Evolutionary conservation across 2,797 vertebrate genomes (phyloP).

Genomic region (Alfaro cultratus): DNA sequence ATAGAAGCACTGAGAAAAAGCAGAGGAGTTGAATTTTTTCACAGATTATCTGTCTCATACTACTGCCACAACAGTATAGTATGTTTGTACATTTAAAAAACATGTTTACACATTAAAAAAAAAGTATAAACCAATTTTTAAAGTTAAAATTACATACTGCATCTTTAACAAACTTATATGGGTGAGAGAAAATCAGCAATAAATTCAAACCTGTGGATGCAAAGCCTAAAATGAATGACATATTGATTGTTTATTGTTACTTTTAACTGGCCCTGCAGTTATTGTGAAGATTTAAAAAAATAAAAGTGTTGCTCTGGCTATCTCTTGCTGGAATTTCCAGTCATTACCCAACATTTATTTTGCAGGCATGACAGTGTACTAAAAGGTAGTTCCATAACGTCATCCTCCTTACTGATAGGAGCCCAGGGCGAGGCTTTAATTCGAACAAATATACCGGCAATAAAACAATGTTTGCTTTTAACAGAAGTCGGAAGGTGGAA

Average conservation of each 20-base stretch:
- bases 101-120: too few species aligned
- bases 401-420: constrained; percentile 18
- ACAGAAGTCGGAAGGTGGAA: constrained; percentile 6
- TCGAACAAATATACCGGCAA: constrained; percentile 19
- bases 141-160: too few species aligned
- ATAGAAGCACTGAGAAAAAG: too few species aligned
- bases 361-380: not conserved
- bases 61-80: too few species aligned
- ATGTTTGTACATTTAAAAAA: too few species aligned
- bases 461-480: constrained; percentile 32
- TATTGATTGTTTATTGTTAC: not conserved
- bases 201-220: not conserved
- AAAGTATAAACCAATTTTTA: too few species aligned
- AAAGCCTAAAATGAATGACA: not conserved
- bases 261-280: not conserved
- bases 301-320: not conserved
- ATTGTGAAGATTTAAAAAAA: not conserved
- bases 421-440: constrained; percentile 14
- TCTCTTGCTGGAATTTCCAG: constrained; percentile 1
- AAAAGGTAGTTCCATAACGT: constrained; percentile 14
- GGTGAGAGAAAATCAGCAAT: not conserved
- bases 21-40: too few species aligned
- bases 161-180: not conserved
- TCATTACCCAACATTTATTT: not conserved
- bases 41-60: too few species aligned